phyloP scores from a whole-genome alignment of 2,113 vertebrate genomes.

The Apodemus speciosus region DNA sequence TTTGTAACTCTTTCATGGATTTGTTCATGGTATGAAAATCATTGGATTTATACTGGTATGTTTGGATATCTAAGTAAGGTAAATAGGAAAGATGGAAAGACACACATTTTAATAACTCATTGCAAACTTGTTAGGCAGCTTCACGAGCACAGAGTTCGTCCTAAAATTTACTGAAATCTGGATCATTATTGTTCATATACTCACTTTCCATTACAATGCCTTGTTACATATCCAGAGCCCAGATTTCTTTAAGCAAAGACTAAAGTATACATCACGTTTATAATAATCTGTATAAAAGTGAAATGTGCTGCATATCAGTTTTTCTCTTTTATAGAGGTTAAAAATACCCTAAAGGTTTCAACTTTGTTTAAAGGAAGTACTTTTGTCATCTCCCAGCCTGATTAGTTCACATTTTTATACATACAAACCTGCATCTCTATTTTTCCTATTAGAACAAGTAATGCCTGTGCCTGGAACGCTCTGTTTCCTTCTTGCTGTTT shows the following conservation, averaged over 20 bases:
- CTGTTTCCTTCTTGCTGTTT: not conserved
- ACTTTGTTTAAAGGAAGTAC: not conserved
- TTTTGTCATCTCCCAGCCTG: not conserved
- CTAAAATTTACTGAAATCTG: not conserved
- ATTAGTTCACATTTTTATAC: no score
- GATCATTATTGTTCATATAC: not conserved
- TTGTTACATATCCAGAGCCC: not conserved
- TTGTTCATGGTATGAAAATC: no score
- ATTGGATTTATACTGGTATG: not conserved
- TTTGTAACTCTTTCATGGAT: not conserved
- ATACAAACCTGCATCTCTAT: not conserved
- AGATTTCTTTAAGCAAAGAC: not conserved
- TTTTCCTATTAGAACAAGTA: not conserved
- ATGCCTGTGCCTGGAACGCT: not conserved
- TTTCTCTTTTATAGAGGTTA: not conserved
- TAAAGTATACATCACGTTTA: not conserved
- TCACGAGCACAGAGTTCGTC: not conserved
- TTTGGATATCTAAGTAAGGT: not conserved
- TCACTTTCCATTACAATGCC: not conserved
- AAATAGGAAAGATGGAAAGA: not conserved
- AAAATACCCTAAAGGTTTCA: not conserved
- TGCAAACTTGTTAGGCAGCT: not conserved
- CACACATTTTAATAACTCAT: not conserved
- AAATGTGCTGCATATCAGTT: not conserved
- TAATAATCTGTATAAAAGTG: not conserved